Evolutionary conservation across 2,113 vertebrate genomes (phyloP), one percentile per base, ranked within the genome.

Genomic region (Machaerirhynchus nigripectus): DNA sequence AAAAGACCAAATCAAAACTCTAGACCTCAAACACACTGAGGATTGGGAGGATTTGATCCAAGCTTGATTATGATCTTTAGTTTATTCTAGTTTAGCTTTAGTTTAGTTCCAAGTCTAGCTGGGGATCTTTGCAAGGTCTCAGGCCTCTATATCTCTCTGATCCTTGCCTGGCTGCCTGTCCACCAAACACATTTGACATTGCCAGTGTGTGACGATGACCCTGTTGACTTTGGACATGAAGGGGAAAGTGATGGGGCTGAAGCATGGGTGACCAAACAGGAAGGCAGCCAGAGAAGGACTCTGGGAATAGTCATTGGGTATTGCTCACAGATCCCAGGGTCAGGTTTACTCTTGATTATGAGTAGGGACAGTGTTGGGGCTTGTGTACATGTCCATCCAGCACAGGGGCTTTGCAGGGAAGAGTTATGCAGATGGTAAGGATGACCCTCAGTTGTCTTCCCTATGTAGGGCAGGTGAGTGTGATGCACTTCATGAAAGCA

Each of bases 331-430:
- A 30, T 63, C 12, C 20, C 46, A n/a, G 40, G 17, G 28, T 76
- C 37, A 37, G 14, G 18, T 56, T 90, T 56, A 33, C 13, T 76
- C 21, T 80, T 68, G 18, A 35, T 65, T 28, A 42, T 28, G 52
- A 63, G 30, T 37, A 10, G 27, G 11, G 31, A 70, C 15, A 49
- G n/a, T 39, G 11, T 7, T 61, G 31, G 10, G 17, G 44, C 31
- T 85, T 5, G 0, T 30, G 13, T 75, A 53, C 0, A 0, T 31
- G 44, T 73, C 18, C 55, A 69, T 40, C 50, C 55, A 74, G 28
- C 3, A 3, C 26, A 30, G 44, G 18, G 39, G 6, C 24, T 30
- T 59, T 89, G 16, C 9, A 17, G 24, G 21, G 9, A 30, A 52
- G 15, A 44, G 6, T 47, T 53, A n/a, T 39, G 31, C 10, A 42